Percentiles rank a stretch among this genome's conserved stretches.
Evolutionary conservation across 1,140 invertebrate species (phyloP).

Genomic region (Brachionus calyciflorus): DNA sequence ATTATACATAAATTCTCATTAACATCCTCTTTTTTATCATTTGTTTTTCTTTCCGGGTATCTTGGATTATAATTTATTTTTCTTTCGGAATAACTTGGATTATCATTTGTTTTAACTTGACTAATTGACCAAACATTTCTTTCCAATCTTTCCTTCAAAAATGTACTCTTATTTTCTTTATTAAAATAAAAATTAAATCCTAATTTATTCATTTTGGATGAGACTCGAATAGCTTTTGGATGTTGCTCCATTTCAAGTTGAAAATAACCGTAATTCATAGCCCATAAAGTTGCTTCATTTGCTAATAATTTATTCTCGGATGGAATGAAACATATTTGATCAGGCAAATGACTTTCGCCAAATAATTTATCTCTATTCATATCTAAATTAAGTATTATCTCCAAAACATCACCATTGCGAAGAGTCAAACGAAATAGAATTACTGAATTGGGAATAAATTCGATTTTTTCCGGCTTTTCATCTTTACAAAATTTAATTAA

Average conservation of each 20-base stretch:
- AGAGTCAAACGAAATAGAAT: not conserved
- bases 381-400: slow-evolving; percentile 11
- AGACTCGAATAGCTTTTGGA: not conserved
- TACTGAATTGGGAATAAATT: not conserved
- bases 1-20: not conserved
- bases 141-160: slow-evolving; percentile 30
- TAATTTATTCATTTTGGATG: slow-evolving; percentile 4
- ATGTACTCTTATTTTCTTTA: not conserved
- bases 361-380: not conserved
- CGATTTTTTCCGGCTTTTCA: not conserved
- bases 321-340: slow-evolving; percentile 9
- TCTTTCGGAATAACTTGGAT: not conserved
- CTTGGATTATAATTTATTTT: not conserved
- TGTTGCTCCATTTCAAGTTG: not conserved
- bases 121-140: slow-evolving; percentile 15
- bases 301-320: not conserved
- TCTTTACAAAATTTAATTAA: slow-evolving; percentile 14
- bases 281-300: slow-evolving; percentile 20
- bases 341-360: not conserved
- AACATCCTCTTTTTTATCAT: too few relatives aligned
- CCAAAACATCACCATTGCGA: not conserved
- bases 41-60: not conserved
- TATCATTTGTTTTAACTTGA: too few relatives aligned
- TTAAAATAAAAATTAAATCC: slow-evolving; percentile 44
- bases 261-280: slow-evolving; percentile 7